Evolutionary conservation across 1,140 invertebrate genomes (phyloP).

Genomic region (Rhopalosiphum padi): DNA sequence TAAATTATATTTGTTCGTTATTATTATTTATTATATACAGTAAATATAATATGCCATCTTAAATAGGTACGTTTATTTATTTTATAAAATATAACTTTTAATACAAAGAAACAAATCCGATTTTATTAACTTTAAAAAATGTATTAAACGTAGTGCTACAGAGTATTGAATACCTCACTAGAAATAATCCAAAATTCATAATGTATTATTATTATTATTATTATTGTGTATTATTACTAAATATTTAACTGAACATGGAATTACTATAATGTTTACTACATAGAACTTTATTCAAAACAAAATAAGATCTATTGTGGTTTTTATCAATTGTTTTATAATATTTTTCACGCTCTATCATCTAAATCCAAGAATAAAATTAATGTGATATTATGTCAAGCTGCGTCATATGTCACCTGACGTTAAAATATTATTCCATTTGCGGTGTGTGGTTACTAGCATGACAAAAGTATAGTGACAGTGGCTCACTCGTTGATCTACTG

Average conservation of each 20-base stretch:
- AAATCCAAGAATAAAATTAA: neutral
- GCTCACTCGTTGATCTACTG: slow-evolving; percentile 36
- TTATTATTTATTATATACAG: neutral
- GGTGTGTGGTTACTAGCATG: neutral
- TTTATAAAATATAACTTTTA: neutral
- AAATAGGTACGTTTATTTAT: neutral
- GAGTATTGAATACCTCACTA: neutral
- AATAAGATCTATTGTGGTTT: neutral
- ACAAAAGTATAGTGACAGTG: slow-evolving; percentile 1
- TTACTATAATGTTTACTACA: neutral
- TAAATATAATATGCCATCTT: neutral
- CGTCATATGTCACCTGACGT: slow-evolving; percentile 29
- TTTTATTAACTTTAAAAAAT: neutral
- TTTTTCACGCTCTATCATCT: neutral
- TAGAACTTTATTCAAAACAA: neutral
- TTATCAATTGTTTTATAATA: neutral
- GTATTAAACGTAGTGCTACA: neutral
- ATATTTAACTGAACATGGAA: neutral
- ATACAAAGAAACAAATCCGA: neutral
- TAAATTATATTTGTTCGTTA: neutral
- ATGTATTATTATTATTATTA: neutral
- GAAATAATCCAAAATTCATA: neutral
- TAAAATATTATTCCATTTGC: slow-evolving; percentile 40
- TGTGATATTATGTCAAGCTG: neutral
- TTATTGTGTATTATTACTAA: too few relatives aligned